These are phyloP conservation scores for Kradibia gibbosae DNA, from an alignment of 1,140 invertebrate species.

Conservation along the genomic window DNA sequence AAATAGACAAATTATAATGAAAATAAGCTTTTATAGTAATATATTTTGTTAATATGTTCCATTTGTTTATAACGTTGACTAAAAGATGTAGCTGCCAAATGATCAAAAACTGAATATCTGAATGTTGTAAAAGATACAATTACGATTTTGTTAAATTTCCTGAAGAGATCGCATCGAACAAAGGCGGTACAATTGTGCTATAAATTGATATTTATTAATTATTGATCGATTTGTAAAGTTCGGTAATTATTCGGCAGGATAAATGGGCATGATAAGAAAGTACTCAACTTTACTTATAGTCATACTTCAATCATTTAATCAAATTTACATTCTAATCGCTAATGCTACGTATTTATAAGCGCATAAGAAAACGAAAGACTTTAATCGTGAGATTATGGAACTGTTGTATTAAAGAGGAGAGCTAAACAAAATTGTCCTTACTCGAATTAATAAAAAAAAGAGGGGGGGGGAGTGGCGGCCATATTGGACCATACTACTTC, in stretches of 20 bases:
- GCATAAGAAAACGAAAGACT: background rate
- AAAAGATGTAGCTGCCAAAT: background rate
- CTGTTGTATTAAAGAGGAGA: background rate
- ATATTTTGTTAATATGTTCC: background rate
- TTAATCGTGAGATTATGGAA: background rate
- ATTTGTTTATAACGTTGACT: background rate
- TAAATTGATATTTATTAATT: too few relatives aligned
- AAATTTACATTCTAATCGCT: too few relatives aligned
- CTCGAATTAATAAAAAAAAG: background rate
- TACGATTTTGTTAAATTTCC: background rate
- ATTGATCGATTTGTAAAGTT: background rate
- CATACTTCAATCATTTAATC: background rate
- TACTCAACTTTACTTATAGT: background rate
- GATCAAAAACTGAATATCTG: background rate
- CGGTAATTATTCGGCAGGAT: too few relatives aligned
- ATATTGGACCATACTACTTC: slow-evolving; percentile 40
- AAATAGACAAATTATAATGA: background rate
- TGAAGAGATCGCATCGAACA: too few relatives aligned
- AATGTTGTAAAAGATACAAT: background rate
- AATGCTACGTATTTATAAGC: background rate
- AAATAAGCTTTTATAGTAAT: background rate
- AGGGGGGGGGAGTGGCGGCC: slow-evolving; percentile 7
- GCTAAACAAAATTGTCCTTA: background rate
- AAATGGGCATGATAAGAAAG: background rate
- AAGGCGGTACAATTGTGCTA: too few relatives aligned